A percentile compares a stretch with the other conserved stretches of the same genome.
Conservation (phyloP, 2,797 vertebrate species). For the Acomys russatus region DNA sequence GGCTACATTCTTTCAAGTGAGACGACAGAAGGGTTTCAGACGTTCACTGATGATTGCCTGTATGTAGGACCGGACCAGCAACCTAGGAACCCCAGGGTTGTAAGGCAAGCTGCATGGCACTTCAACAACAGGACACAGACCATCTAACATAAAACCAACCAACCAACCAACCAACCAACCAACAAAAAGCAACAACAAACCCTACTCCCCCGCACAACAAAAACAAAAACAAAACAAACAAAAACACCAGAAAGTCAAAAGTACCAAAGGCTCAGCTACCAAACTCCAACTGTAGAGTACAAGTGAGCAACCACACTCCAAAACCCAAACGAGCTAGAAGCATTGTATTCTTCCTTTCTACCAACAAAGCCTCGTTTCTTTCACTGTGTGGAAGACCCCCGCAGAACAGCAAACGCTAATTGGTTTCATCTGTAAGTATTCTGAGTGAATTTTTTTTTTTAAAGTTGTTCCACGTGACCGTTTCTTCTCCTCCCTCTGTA, state of each 20-base stretch:
- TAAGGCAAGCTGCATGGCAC: neutral
- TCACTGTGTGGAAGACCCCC: neutral
- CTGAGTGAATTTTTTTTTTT: neutral
- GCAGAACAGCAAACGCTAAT: neutral
- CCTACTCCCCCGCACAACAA: too few relatives aligned
- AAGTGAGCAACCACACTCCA: neutral
- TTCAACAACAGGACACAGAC: neutral
- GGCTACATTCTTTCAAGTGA: conserved; percentile 38
- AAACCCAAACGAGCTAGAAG: neutral
- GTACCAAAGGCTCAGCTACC: neutral
- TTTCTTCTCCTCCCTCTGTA: conserved; percentile 24
- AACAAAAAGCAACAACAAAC: neutral
- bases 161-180: neutral
- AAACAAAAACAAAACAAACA: neutral
- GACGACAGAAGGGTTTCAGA: neutral
- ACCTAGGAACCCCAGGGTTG: neutral
- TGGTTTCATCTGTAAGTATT: conserved; percentile 49
- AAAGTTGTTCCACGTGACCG: neutral
- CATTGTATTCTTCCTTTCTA: neutral
- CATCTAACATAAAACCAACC: neutral
- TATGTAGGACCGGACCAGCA: neutral
- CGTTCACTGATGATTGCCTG: neutral
- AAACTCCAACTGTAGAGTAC: neutral
- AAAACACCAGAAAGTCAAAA: neutral
- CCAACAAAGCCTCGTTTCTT: neutral